phyloP scores from a whole-genome alignment of 2,888 invertebrate genomes.

The Scaptodrosophila latifasciaeformis region DNA sequence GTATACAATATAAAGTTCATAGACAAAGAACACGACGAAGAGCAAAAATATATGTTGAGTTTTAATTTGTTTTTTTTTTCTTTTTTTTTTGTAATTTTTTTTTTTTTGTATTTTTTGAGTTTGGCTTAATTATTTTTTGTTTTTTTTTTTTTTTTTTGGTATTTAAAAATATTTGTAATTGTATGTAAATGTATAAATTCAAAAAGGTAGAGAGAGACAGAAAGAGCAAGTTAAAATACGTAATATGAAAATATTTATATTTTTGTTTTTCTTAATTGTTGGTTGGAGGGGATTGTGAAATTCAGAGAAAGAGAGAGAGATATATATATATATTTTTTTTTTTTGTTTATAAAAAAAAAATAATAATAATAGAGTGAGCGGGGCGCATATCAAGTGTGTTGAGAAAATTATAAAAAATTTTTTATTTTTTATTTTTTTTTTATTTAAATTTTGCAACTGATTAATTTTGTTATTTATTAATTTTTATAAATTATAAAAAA shows the following conservation, averaged over 20 bases:
- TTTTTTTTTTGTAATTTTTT: conserved; percentile 36
- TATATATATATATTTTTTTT: conserved; percentile 3
- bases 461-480: conserved; percentile 1
- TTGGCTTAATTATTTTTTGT: conserved; percentile 11
- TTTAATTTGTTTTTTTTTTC: conserved; percentile 54
- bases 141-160: conserved; percentile 27
- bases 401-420: neutral
- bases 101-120: too few relatives aligned
- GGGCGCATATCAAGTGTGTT: neutral
- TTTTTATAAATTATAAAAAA: too few relatives aligned
- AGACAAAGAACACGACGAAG: conserved; percentile 75
- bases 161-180: conserved; percentile 24
- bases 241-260: conserved; percentile 25
- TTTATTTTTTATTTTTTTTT: conserved; percentile 9
- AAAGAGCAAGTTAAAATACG: conserved; percentile 23
- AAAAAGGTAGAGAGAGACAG: conserved; percentile 10
- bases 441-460: conserved; percentile 13
- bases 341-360: conserved; percentile 14
- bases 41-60: conserved; percentile 73
- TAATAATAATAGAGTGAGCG: conserved; percentile 13
- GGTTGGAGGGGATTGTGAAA: neutral
- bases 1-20: conserved; percentile 70
- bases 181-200: conserved; percentile 14
- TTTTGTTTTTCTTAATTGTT: conserved; percentile 4
- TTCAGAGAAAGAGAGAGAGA: conserved; percentile 15